phyloP scores from a whole-genome alignment of 2,797 vertebrate species.

The Choloepus didactylus region DNA sequence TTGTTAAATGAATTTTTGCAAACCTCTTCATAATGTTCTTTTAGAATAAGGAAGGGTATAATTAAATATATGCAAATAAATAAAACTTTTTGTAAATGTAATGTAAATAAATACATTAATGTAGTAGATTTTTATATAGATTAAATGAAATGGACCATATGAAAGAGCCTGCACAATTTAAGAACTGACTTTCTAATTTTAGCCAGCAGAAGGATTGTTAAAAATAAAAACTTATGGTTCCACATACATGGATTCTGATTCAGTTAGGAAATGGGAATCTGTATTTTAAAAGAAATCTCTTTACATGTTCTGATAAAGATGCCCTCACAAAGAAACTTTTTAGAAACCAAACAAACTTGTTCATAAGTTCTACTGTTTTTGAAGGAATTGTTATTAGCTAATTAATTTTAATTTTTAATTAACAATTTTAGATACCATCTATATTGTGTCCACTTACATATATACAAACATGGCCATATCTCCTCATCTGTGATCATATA shows the following conservation, averaged over 20 bases:
- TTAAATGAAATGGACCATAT: background rate
- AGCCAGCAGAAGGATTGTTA: background rate
- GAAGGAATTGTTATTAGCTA: background rate
- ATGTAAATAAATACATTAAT: background rate
- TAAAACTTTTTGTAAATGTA: constrained; percentile 11
- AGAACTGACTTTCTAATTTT: background rate
- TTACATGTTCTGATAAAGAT: background rate
- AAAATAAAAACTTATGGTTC: background rate
- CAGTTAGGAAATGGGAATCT: background rate
- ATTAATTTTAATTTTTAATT: constrained; percentile 4
- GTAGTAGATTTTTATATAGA: background rate
- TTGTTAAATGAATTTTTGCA: constrained; percentile 29
- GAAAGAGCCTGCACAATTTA: background rate
- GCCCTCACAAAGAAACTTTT: background rate
- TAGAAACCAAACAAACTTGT: background rate
- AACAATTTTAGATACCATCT: background rate
- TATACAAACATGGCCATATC: background rate
- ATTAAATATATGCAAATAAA: constrained; percentile 12
- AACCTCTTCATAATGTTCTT: background rate
- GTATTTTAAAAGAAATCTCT: background rate
- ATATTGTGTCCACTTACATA: background rate
- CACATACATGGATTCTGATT: background rate
- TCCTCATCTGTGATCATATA: background rate
- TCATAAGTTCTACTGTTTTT: background rate
- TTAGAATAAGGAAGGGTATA: background rate